Evolutionary conservation across 2,888 invertebrate species (phyloP), one percentile per base, ranked within the genome.

Genomic region (Chironomus tentans): DNA sequence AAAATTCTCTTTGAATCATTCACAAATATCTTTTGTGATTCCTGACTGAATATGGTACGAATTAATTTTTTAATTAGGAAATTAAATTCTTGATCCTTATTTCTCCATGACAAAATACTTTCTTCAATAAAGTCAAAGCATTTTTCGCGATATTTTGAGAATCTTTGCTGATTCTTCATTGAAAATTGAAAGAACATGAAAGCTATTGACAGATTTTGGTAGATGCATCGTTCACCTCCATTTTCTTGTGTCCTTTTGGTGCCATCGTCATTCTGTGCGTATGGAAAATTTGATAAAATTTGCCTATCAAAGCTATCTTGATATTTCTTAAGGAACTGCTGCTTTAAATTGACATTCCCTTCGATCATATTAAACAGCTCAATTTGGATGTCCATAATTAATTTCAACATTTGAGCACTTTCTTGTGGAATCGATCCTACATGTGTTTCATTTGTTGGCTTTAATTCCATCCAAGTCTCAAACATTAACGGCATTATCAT

Each of bases 381-480:
- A 74, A 86, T 85, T 71, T 91, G 85, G 2, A 91, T 89, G 78
- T 88, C 86, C 68, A 91, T 83, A 38, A 89, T 86, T 77, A 88
- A 87, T 80, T 87, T 88, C 7, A 93, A 82, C 47, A 92, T 85
- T 48, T 85, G 82, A 2, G 89, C 87, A 21, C 89, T 88, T 82
- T 93, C 92, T 78, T 86, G 85, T 78, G 83, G 86, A 18, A 92
- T 83, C 48, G 87, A 62, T 7, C 69, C 21, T 24, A 62, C 82
- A 77, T 85, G 84, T 80, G 86, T 83, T 78, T 83, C 83, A 38
- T 81, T 82, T 77, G 81, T 84, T 4, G 92, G 90, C 70, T 88
- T 86, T 13, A 90, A 91, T 85, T 95, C 95, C 24, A 93, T 82
- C 94, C 95, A 95, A 71, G 92, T 91, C 82, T 94, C 93, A 81